Percentiles rank a stretch among this genome's conserved stretches.
Conservation (phyloP, 2,113 vertebrate species). For the Microcebus lehilahytsara region DNA sequence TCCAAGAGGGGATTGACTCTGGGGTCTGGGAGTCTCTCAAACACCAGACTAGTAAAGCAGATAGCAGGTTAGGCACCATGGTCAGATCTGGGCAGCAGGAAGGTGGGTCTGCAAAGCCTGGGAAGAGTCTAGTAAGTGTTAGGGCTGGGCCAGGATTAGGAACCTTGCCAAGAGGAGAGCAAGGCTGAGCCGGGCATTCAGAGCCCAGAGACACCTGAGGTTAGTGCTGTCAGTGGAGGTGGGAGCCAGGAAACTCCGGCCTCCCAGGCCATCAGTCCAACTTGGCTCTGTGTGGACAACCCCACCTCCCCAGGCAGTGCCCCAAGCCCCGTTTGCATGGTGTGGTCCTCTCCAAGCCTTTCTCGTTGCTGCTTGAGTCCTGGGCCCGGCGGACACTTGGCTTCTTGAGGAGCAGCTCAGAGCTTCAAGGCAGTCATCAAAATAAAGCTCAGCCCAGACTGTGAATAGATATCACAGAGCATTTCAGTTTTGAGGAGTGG, state of each 20-base stretch:
- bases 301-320: background rate
- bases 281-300: background rate
- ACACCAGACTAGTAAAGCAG: background rate
- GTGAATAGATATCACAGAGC: background rate
- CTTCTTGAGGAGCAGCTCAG: background rate
- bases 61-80: background rate
- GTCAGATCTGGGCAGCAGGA: background rate
- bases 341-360: background rate
- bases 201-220: background rate
- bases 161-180: background rate
- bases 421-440: background rate
- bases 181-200: background rate
- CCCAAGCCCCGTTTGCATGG: background rate
- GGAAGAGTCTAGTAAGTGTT: background rate
- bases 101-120: background rate
- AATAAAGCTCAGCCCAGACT: background rate
- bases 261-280: background rate
- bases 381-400: background rate
- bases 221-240: background rate
- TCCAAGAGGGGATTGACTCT: background rate
- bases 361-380: background rate
- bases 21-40: background rate
- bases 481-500: background rate
- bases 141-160: background rate
- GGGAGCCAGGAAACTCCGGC: background rate